phyloP scores from a whole-genome alignment of 2,113 vertebrate genomes.

The Campylomormyrus numenius region DNA sequence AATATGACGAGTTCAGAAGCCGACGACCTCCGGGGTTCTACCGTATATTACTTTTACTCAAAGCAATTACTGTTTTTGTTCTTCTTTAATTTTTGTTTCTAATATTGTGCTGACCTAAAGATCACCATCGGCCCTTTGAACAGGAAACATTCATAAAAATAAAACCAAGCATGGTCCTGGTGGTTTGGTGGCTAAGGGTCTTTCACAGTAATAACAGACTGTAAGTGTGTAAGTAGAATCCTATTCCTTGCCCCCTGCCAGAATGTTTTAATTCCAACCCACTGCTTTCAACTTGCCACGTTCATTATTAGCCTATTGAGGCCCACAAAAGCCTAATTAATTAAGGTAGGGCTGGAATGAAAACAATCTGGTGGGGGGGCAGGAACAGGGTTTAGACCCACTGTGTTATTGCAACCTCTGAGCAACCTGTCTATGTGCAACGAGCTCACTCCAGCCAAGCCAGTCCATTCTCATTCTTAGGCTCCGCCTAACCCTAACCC shows the following conservation, averaged over 20 bases:
- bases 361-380: too few relatives aligned
- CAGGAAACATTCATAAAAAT: not conserved
- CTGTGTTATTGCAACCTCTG: not conserved
- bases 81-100: not conserved
- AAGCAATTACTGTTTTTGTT: not conserved
- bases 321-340: too few relatives aligned
- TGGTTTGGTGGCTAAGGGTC: not conserved
- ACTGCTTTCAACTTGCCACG: too few relatives aligned
- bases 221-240: not conserved
- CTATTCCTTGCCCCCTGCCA: too few relatives aligned
- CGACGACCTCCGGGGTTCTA: too few relatives aligned
- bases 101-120: not conserved
- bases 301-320: too few relatives aligned
- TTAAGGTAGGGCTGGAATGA: too few relatives aligned
- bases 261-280: too few relatives aligned
- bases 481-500: not conserved
- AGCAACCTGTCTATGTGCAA: not conserved
- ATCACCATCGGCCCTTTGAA: not conserved
- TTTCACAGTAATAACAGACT: not conserved
- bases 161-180: not conserved
- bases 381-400: too few relatives aligned
- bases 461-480: not conserved
- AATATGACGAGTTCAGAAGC: too few relatives aligned
- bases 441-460: not conserved
- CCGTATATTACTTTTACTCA: not conserved